Evolutionary conservation across 2,113 vertebrate species (phyloP).

Genomic region (Centropus bengalensis): DNA sequence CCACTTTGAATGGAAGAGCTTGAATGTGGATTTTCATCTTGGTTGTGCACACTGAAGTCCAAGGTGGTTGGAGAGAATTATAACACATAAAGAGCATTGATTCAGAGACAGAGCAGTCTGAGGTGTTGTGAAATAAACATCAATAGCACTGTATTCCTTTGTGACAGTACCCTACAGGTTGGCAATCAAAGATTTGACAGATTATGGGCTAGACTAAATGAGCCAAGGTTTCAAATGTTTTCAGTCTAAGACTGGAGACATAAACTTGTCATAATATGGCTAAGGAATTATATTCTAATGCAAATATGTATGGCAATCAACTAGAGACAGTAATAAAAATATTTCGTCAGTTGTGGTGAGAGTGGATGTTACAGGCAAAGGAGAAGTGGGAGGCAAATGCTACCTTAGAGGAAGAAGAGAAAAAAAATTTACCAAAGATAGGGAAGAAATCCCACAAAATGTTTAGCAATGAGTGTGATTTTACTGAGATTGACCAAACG

Average conservation of each 20-base stretch:
- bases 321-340: not conserved
- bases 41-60: not conserved
- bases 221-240: not conserved
- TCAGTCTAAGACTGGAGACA: not conserved
- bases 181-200: not conserved
- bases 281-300: not conserved
- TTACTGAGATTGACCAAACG: not conserved
- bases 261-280: not conserved
- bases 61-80: not conserved
- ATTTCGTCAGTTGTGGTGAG: not conserved
- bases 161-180: not conserved
- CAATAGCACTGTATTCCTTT: not conserved
- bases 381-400: not conserved
- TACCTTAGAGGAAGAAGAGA: not conserved
- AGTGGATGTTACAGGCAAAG: not conserved
- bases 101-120: not conserved
- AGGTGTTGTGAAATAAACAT: not conserved
- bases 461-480: not conserved
- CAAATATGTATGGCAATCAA: not conserved
- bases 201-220: not conserved
- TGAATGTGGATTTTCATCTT: not conserved
- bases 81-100: not conserved
- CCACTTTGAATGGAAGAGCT: not conserved
- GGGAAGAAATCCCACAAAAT: not conserved
- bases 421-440: not conserved